A percentile compares a stretch with the other conserved stretches of the same genome.
phyloP scores from a whole-genome alignment of 2,797 vertebrate genomes.

The Geotrypetes seraphini region DNA sequence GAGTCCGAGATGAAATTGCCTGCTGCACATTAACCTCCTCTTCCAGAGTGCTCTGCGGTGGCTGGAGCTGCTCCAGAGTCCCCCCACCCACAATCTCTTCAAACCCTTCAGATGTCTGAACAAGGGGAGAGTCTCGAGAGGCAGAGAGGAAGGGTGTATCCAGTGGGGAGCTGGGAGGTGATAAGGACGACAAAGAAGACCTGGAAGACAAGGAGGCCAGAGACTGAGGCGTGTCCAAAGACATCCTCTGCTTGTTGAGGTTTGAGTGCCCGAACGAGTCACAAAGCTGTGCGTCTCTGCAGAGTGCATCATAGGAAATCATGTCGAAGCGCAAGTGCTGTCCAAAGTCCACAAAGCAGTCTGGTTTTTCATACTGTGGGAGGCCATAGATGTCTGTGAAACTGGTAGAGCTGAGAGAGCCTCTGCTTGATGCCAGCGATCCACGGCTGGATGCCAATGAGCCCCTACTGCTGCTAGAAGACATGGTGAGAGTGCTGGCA shows the following conservation, averaged over 20 bases:
- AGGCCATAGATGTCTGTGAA: conserved; percentile 95
- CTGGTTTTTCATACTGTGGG: conserved; percentile 82
- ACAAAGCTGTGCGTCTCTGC: conserved; percentile 51
- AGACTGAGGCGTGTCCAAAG: conserved; percentile 86
- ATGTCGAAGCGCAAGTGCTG: conserved; percentile 78
- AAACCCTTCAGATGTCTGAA: conserved; percentile 83
- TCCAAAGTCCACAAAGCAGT: conserved; percentile 57
- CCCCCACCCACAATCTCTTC: conserved; percentile 80
- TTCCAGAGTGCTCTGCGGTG: conserved; percentile 50
- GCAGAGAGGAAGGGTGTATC: conserved; percentile 83
- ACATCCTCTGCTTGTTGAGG: conserved; percentile 68
- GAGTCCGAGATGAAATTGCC: conserved; percentile 17
- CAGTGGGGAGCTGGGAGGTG: conserved; percentile 91
- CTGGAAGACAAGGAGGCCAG: conserved; percentile 89
- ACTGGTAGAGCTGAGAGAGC: conserved; percentile 92
- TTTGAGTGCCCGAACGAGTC: conserved; percentile 45
- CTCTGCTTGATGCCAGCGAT: conserved; percentile 85
- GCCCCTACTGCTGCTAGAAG: conserved; percentile 91
- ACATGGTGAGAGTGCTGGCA: conserved; percentile 87
- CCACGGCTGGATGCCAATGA: conserved; percentile 89
- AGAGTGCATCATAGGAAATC: conserved; percentile 61
- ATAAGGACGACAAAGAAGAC: conserved; percentile 89
- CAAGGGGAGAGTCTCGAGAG: conserved; percentile 78
- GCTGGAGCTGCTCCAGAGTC: conserved; percentile 70
- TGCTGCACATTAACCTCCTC: conserved; percentile 48